Evolutionary conservation across 2,113 vertebrate genomes (phyloP).

Genomic region (Acanthochromis polyacanthus): DNA sequence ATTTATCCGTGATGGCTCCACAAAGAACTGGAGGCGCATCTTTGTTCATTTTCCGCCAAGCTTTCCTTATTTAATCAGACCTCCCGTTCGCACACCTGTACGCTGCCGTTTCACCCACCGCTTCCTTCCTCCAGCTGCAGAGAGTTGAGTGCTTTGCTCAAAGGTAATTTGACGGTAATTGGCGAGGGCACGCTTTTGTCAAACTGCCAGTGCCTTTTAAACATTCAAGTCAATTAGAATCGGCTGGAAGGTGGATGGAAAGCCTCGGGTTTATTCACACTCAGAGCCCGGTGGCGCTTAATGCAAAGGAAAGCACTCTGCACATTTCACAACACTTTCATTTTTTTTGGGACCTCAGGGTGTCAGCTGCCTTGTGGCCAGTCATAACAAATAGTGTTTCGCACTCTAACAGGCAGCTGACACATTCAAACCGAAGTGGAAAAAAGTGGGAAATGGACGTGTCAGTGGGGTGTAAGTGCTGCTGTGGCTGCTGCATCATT

Average conservation of each 20-base stretch:
- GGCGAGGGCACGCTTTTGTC: constrained; percentile 51
- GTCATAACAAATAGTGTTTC: constrained; percentile 6
- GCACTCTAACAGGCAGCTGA: background rate
- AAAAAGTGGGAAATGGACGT: background rate
- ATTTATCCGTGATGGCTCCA: constrained; percentile 26
- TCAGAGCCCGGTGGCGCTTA: background rate
- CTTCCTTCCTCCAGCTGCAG: constrained; percentile 4
- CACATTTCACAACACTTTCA: background rate
- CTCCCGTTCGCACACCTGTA: constrained; percentile 17
- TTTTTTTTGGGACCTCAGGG: background rate
- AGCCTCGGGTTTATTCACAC: background rate
- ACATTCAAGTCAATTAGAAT: constrained; percentile 39
- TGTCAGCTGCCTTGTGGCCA: background rate
- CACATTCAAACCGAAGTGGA: background rate
- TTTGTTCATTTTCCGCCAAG: constrained; percentile 1
- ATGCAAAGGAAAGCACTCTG: constrained; percentile 25
- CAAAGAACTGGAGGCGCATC: background rate
- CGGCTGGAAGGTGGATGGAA: constrained; percentile 1
- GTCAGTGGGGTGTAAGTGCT: background rate
- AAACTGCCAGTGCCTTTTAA: constrained; percentile 61
- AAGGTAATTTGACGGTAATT: constrained; percentile 61
- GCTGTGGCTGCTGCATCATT: background rate
- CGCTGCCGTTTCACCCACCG: background rate
- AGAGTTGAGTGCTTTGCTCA: constrained; percentile 31
- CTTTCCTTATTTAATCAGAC: constrained; percentile 6